Conservation (phyloP, 1,140 invertebrate genomes). For the Teleogryllus occipitalis region DNA sequence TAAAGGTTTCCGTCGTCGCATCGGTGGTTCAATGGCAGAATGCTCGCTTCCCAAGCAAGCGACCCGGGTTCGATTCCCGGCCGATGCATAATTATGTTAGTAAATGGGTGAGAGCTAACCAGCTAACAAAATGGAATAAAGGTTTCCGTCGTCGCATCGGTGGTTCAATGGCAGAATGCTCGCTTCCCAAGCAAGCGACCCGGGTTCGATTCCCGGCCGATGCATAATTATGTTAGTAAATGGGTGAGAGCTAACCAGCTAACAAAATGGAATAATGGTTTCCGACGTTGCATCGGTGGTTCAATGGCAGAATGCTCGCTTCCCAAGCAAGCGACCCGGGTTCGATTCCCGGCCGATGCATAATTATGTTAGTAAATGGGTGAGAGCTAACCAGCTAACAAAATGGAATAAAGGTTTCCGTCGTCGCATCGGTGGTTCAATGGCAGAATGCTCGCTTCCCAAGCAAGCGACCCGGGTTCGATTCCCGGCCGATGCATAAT, state of each 20-base stretch:
- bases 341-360: conserved; percentile 81
- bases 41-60: conserved; percentile 87
- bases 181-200: conserved; percentile 85
- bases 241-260: no score
- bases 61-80: conserved; percentile 86
- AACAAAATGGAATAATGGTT: no score
- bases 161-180: conserved; percentile 91
- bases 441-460: conserved; percentile 91
- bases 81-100: conserved; percentile 61
- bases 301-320: conserved; percentile 91
- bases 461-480: conserved; percentile 85
- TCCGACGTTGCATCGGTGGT: conserved; percentile 80
- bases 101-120: no score
- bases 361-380: no score
- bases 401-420: no score
- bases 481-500: conserved; percentile 73
- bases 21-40: conserved; percentile 89
- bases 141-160: no score
- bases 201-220: conserved; percentile 85
- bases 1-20: no score
- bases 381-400: no score
- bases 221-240: no score
- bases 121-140: no score
- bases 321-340: conserved; percentile 85
- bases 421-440: conserved; percentile 83